These are phyloP conservation scores for Odontophorus gujanensis DNA, from an alignment of 2,113 vertebrate species.

Conservation along the genomic window DNA sequence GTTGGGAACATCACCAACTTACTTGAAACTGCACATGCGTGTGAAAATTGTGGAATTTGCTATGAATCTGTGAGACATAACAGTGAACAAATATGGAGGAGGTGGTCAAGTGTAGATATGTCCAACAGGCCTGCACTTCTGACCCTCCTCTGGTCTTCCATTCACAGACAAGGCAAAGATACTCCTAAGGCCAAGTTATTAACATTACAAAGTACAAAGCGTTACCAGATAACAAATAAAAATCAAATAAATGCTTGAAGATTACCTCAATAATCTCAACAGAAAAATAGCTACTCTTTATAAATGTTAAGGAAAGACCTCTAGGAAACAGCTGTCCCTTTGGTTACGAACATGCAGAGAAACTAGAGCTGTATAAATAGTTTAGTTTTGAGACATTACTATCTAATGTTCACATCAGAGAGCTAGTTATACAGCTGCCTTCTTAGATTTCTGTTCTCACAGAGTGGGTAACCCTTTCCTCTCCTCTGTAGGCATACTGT, in stretches of 20 bases:
- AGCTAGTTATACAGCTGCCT: not conserved
- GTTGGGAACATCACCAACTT: not conserved
- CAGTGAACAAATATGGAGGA: not conserved
- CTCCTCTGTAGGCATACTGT: not conserved
- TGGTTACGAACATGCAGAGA: constrained; percentile 36
- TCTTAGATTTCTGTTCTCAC: constrained; percentile 22
- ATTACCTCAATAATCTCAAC: constrained; percentile 7
- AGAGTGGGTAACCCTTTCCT: constrained; percentile 53
- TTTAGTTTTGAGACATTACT: constrained; percentile 52
- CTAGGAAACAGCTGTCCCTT: constrained; percentile 35
- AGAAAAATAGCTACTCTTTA: constrained; percentile 6
- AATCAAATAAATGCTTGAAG: not conserved
- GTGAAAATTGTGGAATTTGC: not conserved
- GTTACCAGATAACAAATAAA: not conserved
- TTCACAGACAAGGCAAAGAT: not conserved
- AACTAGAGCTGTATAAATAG: constrained; percentile 50
- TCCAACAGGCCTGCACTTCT: not conserved
- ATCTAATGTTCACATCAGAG: constrained; percentile 44
- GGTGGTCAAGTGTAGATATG: not conserved
- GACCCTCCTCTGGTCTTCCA: not conserved
- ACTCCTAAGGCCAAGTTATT: not conserved
- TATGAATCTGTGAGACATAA: not conserved
- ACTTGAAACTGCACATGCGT: not conserved
- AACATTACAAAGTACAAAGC: not conserved
- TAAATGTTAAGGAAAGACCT: not conserved